phyloP scores from a whole-genome alignment of 2,113 vertebrate species.

The Crotophaga sulcirostris region DNA sequence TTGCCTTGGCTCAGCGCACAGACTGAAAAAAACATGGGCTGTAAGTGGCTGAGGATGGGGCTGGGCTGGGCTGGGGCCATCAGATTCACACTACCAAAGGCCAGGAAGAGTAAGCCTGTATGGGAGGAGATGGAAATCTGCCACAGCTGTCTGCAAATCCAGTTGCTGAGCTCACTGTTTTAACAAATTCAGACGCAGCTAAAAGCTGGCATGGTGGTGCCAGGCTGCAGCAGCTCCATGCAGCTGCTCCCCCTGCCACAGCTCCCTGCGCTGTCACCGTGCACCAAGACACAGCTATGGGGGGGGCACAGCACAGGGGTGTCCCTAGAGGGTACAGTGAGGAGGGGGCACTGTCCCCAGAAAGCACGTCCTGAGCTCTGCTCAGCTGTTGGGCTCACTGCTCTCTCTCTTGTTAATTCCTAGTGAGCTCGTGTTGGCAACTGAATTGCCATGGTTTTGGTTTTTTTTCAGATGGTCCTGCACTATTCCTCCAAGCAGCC shows the following conservation, averaged over 20 bases:
- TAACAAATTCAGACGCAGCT: not conserved
- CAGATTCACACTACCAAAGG: not conserved
- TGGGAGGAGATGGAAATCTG: not conserved
- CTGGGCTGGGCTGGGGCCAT: not conserved
- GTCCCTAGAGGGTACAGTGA: not conserved
- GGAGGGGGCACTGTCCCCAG: not conserved
- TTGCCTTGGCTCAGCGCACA: not conserved
- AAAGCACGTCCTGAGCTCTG: not conserved
- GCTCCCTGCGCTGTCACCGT: not conserved
- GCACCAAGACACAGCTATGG: accelerated
- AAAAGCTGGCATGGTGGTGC: not conserved
- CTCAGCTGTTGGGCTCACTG: not conserved
- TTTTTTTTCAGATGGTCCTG: not conserved
- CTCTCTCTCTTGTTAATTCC: not conserved
- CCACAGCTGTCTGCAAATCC: not conserved
- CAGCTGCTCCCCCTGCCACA: not conserved
- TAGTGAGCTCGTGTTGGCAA: not conserved
- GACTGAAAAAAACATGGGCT: not conserved
- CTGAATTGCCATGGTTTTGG: not conserved
- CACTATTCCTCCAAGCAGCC: not conserved
- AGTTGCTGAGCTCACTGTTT: not conserved
- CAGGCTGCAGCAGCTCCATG: not conserved
- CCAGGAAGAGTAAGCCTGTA: not conserved
- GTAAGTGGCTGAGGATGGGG: not conserved
- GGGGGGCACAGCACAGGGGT: not conserved